Conservation (phyloP, 2,888 invertebrate genomes). For the Digitonthophagus gazella region DNA sequence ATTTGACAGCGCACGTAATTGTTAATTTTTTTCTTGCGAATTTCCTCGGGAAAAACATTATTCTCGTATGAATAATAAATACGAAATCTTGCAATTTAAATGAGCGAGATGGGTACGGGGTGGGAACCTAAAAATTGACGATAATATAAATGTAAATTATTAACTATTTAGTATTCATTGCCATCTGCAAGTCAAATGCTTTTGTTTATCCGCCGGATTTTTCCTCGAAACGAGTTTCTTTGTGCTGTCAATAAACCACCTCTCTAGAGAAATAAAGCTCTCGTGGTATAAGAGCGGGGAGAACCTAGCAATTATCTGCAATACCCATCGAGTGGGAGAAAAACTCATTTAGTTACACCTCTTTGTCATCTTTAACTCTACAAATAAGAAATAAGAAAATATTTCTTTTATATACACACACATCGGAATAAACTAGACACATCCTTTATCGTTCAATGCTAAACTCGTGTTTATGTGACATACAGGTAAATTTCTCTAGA, state of each 20-base stretch:
- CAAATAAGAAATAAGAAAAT: no score
- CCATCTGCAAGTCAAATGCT: conserved; percentile 32
- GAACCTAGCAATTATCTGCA: background rate
- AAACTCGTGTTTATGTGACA: background rate
- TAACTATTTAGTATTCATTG: conserved; percentile 32
- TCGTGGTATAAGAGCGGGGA: background rate
- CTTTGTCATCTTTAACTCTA: background rate
- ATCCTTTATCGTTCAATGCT: background rate
- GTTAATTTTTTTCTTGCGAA: background rate
- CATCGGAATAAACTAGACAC: background rate
- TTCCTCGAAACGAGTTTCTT: conserved; percentile 14
- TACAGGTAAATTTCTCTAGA: background rate
- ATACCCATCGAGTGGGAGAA: background rate
- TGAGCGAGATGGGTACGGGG: background rate
- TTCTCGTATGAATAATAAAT: background rate
- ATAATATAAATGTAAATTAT: conserved; percentile 31
- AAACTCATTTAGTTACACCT: background rate
- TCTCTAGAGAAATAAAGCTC: background rate
- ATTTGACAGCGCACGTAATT: background rate
- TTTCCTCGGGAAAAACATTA: background rate
- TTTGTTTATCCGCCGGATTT: conserved; percentile 22
- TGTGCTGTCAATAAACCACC: background rate
- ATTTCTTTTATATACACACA: background rate
- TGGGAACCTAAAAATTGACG: conserved; percentile 24
- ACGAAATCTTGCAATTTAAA: conserved; percentile 1